Evolutionary conservation across 2,113 vertebrate genomes (phyloP), one percentile per base, ranked within the genome.

Genomic region (Casuarius casuarius): DNA sequence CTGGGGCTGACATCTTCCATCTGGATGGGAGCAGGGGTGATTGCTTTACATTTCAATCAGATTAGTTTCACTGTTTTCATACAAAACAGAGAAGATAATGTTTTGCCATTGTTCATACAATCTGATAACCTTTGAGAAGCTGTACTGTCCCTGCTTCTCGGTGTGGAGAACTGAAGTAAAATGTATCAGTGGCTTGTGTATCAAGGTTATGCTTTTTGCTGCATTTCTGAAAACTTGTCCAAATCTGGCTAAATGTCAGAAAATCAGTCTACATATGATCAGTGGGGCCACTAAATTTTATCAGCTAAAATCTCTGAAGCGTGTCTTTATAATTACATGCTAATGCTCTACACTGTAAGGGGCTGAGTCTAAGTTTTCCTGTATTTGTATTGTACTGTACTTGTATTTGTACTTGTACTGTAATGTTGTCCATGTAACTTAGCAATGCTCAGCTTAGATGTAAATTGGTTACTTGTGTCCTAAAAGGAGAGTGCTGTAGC

Each of bases 1-100:
- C 63, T 26, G 31, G 46, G 40, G 70, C 62, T 95, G 89, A 95
- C 95, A 35, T 94, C 54, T 92, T 82, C 95, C 74, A 80, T 84
- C 84, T 91, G 84, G 62, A 75, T 82, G 18, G 48, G 29, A 76
- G 48, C 54, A 92, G n/a, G 28, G 35, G 48, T 84, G 74, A 82
- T 65, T 73, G 84, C 49, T 92, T 86, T 86, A 84, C 80, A 89
- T 94, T 96, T 92, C 3, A 5, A 81, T 75, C 77, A 82, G 77
- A 79, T 89, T 75, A 78, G 22, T 72, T 94, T 93, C 76, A 82
- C 25, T 73, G 12, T 71, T 88, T 81, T 49, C 28, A 56, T 48
- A 62, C 62, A 81, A 85, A 90, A 92, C 59, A 90, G 22, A 65
- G 28, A 63, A 89, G 29, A 79, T 74, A 71, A 70, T 66, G 20